These are phyloP conservation scores for Nipponacmea schrenckii DNA, from an alignment of 2,888 invertebrate genomes.

Conservation along the genomic window DNA sequence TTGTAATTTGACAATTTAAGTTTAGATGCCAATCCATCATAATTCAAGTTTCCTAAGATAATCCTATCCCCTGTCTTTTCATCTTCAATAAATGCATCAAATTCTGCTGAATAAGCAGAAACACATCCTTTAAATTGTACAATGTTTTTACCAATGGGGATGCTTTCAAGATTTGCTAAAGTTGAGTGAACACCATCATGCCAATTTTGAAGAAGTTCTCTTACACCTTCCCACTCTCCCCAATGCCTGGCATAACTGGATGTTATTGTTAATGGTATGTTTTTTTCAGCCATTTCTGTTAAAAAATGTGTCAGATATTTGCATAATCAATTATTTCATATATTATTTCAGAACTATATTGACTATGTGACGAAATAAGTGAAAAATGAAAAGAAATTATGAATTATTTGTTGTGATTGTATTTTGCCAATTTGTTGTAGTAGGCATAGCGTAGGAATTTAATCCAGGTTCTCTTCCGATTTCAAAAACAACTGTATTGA, in stretches of 20 bases:
- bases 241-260: constrained; percentile 25
- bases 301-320: neutral
- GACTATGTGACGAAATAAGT: too few relatives aligned
- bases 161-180: constrained; percentile 8
- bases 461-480: too few relatives aligned
- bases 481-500: too few relatives aligned
- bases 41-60: constrained; percentile 16
- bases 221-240: constrained; percentile 32
- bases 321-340: too few relatives aligned
- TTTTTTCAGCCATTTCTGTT: constrained; percentile 1
- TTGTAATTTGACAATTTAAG: constrained; percentile 22
- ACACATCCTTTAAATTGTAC: constrained; percentile 8
- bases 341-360: too few relatives aligned
- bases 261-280: constrained; percentile 29
- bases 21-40: constrained; percentile 6
- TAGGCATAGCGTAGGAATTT: too few relatives aligned
- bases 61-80: neutral
- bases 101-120: neutral
- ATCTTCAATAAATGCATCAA: constrained; percentile 14
- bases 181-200: constrained; percentile 30
- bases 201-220: constrained; percentile 34
- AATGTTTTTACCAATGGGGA: constrained; percentile 10
- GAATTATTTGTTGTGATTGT: too few relatives aligned
- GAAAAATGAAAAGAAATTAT: too few relatives aligned
- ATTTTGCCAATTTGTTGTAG: too few relatives aligned